Evolutionary conservation across 2,888 invertebrate genomes (phyloP).

Genomic region (Drosophila borborema): DNA sequence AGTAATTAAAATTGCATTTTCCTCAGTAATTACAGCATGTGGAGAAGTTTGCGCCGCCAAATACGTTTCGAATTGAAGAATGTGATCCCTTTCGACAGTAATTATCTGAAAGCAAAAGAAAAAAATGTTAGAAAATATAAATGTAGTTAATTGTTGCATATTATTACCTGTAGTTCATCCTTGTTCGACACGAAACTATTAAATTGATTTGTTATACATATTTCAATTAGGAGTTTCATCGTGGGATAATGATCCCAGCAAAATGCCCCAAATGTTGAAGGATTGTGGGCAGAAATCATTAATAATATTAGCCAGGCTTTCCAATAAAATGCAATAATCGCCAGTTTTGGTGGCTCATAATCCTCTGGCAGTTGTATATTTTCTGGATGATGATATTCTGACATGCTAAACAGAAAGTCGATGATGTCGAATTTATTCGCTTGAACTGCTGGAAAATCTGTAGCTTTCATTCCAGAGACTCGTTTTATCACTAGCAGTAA

Average conservation of each 20-base stretch:
- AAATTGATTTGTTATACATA: slow-evolving; percentile 95
- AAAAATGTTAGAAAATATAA: not conserved
- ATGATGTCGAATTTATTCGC: slow-evolving; percentile 94
- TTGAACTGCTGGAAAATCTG: slow-evolving; percentile 90
- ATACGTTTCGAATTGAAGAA: slow-evolving; percentile 95
- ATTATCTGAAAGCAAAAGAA: slow-evolving; percentile 85
- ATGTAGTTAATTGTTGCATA: not conserved
- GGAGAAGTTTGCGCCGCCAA: slow-evolving; percentile 93
- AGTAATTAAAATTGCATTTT: slow-evolving; percentile 93
- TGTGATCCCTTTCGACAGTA: slow-evolving; percentile 90
- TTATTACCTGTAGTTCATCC: slow-evolving; percentile 88
- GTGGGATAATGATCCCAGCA: slow-evolving; percentile 97
- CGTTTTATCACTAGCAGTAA: slow-evolving; percentile 93
- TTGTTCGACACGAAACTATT: slow-evolving; percentile 87
- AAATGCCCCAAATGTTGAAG: slow-evolving; percentile 92
- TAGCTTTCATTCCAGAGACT: slow-evolving; percentile 91
- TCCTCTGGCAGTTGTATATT: slow-evolving; percentile 94
- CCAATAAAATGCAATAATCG: slow-evolving; percentile 97
- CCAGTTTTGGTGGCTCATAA: slow-evolving; percentile 93
- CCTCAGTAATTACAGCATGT: slow-evolving; percentile 95
- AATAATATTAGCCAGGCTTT: slow-evolving; percentile 95
- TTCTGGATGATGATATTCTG: slow-evolving; percentile 96
- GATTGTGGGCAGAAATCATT: slow-evolving; percentile 97
- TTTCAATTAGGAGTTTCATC: slow-evolving; percentile 95
- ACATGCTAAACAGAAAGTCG: slow-evolving; percentile 95